Evolutionary conservation across 2,888 invertebrate species (phyloP).

Genomic region (Drosophila barbarae): DNA sequence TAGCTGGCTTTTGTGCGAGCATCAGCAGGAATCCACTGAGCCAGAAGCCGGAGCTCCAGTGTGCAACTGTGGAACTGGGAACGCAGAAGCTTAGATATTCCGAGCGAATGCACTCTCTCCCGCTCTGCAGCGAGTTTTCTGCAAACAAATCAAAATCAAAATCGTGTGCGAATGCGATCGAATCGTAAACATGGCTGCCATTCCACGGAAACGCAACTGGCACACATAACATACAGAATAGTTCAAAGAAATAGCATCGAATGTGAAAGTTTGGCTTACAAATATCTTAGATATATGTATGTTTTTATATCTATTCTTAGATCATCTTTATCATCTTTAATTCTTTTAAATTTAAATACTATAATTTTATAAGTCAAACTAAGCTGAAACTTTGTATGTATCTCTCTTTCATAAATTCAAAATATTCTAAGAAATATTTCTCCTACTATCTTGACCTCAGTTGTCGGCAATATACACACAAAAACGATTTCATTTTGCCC

Average conservation of each 20-base stretch:
- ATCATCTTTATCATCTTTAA: too few relatives aligned
- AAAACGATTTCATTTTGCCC: slow-evolving; percentile 73
- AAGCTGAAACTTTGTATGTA: neutral
- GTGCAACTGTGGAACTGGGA: slow-evolving; percentile 25
- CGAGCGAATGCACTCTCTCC: slow-evolving; percentile 67
- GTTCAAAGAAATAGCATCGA: neutral
- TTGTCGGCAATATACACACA: slow-evolving; percentile 9
- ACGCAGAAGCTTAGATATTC: slow-evolving; percentile 71
- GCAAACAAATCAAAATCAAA: slow-evolving; percentile 76
- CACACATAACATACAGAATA: slow-evolving; percentile 34
- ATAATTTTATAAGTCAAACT: neutral
- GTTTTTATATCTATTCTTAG: too few relatives aligned
- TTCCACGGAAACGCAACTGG: slow-evolving; percentile 67
- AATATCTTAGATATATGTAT: too few relatives aligned
- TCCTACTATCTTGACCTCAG: neutral
- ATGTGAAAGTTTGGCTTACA: neutral
- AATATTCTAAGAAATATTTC: neutral
- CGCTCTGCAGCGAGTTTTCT: slow-evolving; percentile 58
- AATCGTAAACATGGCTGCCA: slow-evolving; percentile 64
- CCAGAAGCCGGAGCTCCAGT: slow-evolving; percentile 27
- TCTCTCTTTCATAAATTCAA: neutral
- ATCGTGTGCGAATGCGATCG: slow-evolving; percentile 67
- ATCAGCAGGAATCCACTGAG: slow-evolving; percentile 62
- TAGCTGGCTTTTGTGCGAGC: slow-evolving; percentile 58
- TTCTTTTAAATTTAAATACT: neutral